phyloP scores from a whole-genome alignment of 2,113 vertebrate genomes.

The Corythornis vintsioides region DNA sequence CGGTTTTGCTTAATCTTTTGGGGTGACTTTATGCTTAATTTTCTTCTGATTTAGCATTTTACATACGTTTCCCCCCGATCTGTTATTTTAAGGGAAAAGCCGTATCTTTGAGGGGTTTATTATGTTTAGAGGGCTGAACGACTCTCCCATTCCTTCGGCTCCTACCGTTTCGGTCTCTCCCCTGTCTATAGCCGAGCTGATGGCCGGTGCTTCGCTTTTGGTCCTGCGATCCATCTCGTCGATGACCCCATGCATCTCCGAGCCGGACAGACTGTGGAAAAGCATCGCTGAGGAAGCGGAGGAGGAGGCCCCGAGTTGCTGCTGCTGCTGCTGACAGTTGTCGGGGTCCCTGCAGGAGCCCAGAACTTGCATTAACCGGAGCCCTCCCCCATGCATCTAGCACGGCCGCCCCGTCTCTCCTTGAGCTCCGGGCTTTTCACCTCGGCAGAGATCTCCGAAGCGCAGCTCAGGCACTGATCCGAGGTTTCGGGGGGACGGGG shows the following conservation, averaged over 20 bases:
- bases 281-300: slow-evolving; percentile 84
- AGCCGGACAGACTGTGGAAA: slow-evolving; percentile 97
- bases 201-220: slow-evolving; percentile 92
- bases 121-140: background rate
- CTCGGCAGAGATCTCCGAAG: slow-evolving; percentile 14
- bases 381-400: slow-evolving; percentile 76
- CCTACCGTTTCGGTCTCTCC: slow-evolving; percentile 98
- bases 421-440: slow-evolving; percentile 21
- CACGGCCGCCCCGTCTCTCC: slow-evolving; percentile 63
- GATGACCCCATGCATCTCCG: slow-evolving; percentile 97
- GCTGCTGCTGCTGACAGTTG: slow-evolving; percentile 58
- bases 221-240: slow-evolving; percentile 97
- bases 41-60: background rate
- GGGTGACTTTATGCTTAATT: background rate
- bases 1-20: slow-evolving; percentile 24
- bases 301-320: slow-evolving; percentile 62
- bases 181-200: slow-evolving; percentile 98
- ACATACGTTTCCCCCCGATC: background rate
- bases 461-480: slow-evolving; percentile 61
- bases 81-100: slow-evolving; percentile 21
- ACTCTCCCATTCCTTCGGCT: slow-evolving; percentile 33
- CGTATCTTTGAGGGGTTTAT: background rate
- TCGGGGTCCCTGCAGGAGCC: slow-evolving; percentile 74
- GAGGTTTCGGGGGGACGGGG: slow-evolving; percentile 54
- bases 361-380: slow-evolving; percentile 87